A percentile compares a stretch with the other conserved stretches of the same genome.
Evolutionary conservation across 2,797 vertebrate species (phyloP).

Genomic region (Phalanger gymnotis): DNA sequence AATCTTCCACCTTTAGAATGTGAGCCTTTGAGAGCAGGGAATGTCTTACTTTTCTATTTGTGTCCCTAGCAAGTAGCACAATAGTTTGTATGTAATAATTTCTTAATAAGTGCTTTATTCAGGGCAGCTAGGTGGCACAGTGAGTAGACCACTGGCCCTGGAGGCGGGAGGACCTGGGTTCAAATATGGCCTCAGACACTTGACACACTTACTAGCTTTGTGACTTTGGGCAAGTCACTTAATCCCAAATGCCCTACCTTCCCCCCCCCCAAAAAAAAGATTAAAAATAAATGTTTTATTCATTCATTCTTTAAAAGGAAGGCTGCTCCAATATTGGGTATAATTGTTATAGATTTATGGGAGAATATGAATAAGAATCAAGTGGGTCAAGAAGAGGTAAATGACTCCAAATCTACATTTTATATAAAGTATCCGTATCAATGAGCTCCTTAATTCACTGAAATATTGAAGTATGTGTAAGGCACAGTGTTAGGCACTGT

Average conservation of each 20-base stretch:
- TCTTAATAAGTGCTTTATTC: not conserved
- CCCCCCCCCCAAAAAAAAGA: too few relatives aligned
- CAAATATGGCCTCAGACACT: too few relatives aligned
- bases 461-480: not conserved
- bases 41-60: not conserved
- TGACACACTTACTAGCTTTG: too few relatives aligned
- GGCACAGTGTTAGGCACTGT: not conserved
- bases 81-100: not conserved
- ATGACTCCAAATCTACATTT: not conserved
- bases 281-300: not conserved
- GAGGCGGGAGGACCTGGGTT: too few relatives aligned
- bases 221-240: too few relatives aligned
- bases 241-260: too few relatives aligned
- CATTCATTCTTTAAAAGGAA: not conserved
- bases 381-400: not conserved
- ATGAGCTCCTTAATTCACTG: not conserved
- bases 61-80: not conserved
- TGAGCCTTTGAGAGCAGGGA: not conserved
- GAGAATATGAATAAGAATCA: not conserved
- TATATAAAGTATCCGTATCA: not conserved
- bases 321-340: not conserved
- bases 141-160: too few relatives aligned
- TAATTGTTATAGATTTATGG: not conserved
- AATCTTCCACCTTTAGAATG: not conserved
- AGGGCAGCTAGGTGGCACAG: too few relatives aligned